phyloP scores from a whole-genome alignment of 92 coral and sea anemone genomes.

The Blastomussa wellsi region DNA sequence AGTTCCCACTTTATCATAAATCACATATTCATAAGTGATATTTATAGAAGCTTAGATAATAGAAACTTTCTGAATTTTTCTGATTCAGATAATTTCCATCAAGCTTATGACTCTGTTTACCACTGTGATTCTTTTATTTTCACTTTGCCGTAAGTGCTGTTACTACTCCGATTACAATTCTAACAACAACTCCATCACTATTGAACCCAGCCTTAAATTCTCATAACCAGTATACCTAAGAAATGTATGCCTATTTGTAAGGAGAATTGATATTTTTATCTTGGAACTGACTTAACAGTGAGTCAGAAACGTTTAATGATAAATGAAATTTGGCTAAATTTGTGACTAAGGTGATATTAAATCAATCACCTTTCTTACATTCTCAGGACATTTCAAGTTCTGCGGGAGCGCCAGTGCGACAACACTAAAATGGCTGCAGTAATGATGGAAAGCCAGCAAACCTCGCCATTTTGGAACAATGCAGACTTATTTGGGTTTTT shows the following conservation, averaged over 20 bases:
- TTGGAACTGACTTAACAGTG: not conserved
- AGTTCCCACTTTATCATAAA: too few relatives aligned
- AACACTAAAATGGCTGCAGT: not conserved
- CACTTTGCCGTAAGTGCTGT: too few relatives aligned
- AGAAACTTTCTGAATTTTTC: too few relatives aligned
- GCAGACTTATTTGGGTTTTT: not conserved
- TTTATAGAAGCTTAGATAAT: too few relatives aligned
- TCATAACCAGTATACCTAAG: not conserved
- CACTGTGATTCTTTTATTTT: too few relatives aligned
- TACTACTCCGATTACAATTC: too few relatives aligned
- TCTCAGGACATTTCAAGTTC: not conserved
- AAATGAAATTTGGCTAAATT: not conserved
- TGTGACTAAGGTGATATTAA: not conserved
- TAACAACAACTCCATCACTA: too few relatives aligned
- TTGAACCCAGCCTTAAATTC: not conserved
- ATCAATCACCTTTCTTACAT: not conserved
- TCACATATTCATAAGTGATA: too few relatives aligned
- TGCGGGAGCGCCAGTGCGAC: not conserved
- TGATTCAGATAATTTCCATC: too few relatives aligned
- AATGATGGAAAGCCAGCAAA: not conserved
- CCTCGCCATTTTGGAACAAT: not conserved
- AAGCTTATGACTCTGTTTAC: too few relatives aligned
- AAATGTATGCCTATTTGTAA: not conserved
- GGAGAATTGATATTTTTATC: not conserved
- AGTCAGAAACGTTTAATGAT: not conserved